Base-by-base conservation (phyloP, 2,888 invertebrate genomes). In the Xylota sylvarum region DNA sequence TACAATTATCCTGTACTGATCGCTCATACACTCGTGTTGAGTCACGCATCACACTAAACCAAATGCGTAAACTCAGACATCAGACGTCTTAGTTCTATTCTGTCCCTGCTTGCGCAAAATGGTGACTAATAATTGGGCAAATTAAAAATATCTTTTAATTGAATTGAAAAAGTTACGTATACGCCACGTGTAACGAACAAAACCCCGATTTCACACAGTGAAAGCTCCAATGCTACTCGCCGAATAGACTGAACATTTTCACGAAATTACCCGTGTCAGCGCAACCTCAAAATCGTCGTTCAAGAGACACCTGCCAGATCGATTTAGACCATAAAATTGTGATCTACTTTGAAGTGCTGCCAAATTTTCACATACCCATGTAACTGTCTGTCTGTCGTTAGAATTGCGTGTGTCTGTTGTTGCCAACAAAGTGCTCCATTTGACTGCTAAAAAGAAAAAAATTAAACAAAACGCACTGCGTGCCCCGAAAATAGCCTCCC, bases 261-360 rank as follows among this genome's bases (percentile, higher is more conserved):
- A 65, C 19, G n/a, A 37, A 67, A 69, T 60, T 60, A 46, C 37
- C 50, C 58, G 60, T 69, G 62, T 64, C 77, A 70, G 70, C 56
- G 64, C 62, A 56, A 74, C 73, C 58, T 74, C 80, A 83, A 74
- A 74, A 78, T 55, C 30, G 14, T 55, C 30, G 14, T 43, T 23
- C 43, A 35, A 30, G 14, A 64, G 64, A 43, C 62, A 58, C 80
- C 62, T 85, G 84, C 58, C 84, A 85, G 65, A 80, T 85, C 58
- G 37, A 85, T 76, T 85, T 52, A 46, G 70, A 76, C 76, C 84
- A 64, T 76, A 58, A 58, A 60, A 46, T 69, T 50, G 43, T 76
- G 80, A 85, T 70, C 37, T 46, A 64, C 84, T 85, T 85, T 85
- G 65, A 85, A 80, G 80, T 80, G 65, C 64, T 85, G 84, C 84